Evolutionary conservation across 1,140 invertebrate species (phyloP), one percentile per base, ranked within the genome.

Genomic region (Trachymyrmex cornetzi): DNA sequence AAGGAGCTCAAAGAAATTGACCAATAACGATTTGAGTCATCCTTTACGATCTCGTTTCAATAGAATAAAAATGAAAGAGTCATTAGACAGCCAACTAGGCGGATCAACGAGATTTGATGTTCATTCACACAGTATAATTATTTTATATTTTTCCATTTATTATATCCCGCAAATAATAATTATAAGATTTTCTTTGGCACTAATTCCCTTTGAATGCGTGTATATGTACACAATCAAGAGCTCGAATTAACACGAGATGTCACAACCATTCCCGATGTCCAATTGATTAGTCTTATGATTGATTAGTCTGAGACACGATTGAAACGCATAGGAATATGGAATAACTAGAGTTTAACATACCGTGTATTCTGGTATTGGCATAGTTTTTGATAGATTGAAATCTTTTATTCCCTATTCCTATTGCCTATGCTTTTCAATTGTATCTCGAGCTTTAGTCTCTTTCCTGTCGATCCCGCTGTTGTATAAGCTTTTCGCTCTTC

Each of bases 1-100:
- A 87, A 67, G 90, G 19, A 24, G 27, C 6, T 50, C 19, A 55
- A 66, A 66, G 30, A 90, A 86, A 69, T 69, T n/a, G n/a, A 44
- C 14, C 38, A 9, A 22, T 16, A 69, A 50, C 14, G n/a, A n/a
- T 16, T 53, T 12, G 27, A 75, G 27, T 59, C 16, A n/a, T 34
- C 53, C 6, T 57, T 34, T 12, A 30, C 30, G 71, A 34, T 34
- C 2, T 3, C 50, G 6, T 22, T 57, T 75, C 12, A 59, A 16
- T 7, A 57, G n/a, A 59, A 75, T 75, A n/a, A n/a, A 24, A 34
- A 24, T 0, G 57, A 3, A 50, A 16, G 14, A 4, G 3, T 24
- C 2, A 14, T 19, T 0, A 30, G 53, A 22, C 11, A 30, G 24
- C 6, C 22, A 34, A 38, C 12, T 22, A 22, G 19, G 19, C 34